Conservation (phyloP, 2,888 invertebrate species). For the Caenorhabditis uteleia region DNA sequence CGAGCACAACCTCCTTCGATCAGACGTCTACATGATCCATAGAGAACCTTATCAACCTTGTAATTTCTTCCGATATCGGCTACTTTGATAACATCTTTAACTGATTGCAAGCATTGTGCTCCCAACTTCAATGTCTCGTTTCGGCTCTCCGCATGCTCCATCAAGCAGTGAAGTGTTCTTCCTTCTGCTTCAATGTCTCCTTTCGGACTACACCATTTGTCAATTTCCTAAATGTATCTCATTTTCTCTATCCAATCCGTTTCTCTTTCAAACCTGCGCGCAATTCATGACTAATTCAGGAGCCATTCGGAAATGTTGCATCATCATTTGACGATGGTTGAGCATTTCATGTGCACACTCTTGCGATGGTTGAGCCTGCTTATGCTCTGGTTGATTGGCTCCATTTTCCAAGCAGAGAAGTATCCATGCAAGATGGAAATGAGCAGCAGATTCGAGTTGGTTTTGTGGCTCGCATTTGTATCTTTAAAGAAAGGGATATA, state of each 20-base stretch:
- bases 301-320: slow-evolving; percentile 90
- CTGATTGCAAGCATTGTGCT: slow-evolving; percentile 57
- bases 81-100: slow-evolving; percentile 53
- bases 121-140: slow-evolving; percentile 56
- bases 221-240: no score
- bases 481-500: slow-evolving; percentile 8
- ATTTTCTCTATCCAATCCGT: no score
- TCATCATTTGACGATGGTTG: slow-evolving; percentile 83
- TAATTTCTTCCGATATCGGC: slow-evolving; percentile 93
- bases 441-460: slow-evolving; percentile 74
- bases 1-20: slow-evolving; percentile 70
- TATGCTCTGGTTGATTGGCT: slow-evolving; percentile 59
- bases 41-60: slow-evolving; percentile 79
- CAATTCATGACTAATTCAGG: slow-evolving; percentile 90
- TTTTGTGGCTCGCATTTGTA: slow-evolving; percentile 78
- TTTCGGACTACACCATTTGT: slow-evolving; percentile 75
- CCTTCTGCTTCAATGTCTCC: slow-evolving; percentile 76
- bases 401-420: slow-evolving; percentile 85
- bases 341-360: slow-evolving; percentile 88
- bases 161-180: slow-evolving; percentile 91
- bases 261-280: no score
- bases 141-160: slow-evolving; percentile 73
- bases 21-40: slow-evolving; percentile 59
- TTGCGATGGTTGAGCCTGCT: slow-evolving; percentile 71
- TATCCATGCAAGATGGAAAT: slow-evolving; percentile 74